Evolutionary conservation across 1,140 invertebrate species (phyloP), one percentile per base, ranked within the genome.

Genomic region (Drosophila carrolli): DNA sequence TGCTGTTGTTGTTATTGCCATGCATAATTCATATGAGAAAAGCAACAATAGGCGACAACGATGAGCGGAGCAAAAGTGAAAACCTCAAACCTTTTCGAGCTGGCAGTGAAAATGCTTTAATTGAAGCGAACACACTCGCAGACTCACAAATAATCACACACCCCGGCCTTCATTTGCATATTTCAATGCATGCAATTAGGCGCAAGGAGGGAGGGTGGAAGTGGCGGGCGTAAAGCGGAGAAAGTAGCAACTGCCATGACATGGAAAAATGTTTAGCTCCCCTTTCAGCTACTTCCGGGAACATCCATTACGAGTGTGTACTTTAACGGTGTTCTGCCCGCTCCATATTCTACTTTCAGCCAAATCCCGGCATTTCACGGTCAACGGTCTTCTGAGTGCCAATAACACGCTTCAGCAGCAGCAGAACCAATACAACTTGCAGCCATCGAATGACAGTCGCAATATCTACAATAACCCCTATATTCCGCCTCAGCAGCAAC

Each of bases 11-110:
- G 81, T 60, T 71, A 59, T 59, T 81, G 77, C 38, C 81, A 91
- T 91, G 88, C 88, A 91, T 91, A 91, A 91, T 91, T 91, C 88
- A 91, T 91, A 91, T 91, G 88, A 91, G 88, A 91, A 91, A 75
- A 74, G 83, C 75, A 88, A 90, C 88, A 91, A 90, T 91, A 81
- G 88, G 88, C 84, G 77, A 66, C 80, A 60, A 75, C 54, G 60
- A 59, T 73, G 76, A 89, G 75, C 68, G 78, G 76, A 73, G 75
- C 65, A 78, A 81, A 84, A 81, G 78, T 75, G 68, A 83, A 83
- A 79, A 76, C 79, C 83, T 66, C 79, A 79, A 79, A 81, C 71
- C 66, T 60, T 44, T 56, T n/a, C 53, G 14, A 67, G 78, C 60
- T 74, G 67, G 9, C 71, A 70, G 41, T 70, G 81, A 76, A 88